Conservation (phyloP, 2,888 invertebrate genomes). For the Scrobipalpa atriplicella region DNA sequence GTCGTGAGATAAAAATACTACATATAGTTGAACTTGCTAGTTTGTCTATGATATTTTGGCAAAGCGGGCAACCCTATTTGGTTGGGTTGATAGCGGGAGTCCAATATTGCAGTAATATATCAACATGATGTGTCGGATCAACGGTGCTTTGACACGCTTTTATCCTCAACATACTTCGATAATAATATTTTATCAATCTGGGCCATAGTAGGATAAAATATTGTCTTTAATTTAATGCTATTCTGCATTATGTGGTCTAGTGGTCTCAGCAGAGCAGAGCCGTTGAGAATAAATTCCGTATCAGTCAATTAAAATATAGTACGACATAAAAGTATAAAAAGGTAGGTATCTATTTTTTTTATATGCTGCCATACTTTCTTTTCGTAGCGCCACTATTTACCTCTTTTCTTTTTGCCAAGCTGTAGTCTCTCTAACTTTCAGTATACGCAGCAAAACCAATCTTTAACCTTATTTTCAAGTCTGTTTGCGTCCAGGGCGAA, state of each 20-base stretch:
- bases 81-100: not conserved
- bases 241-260: too few relatives aligned
- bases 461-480: slow-evolving; percentile 18
- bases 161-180: slow-evolving; percentile 34
- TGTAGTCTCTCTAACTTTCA: not conserved
- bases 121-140: slow-evolving; percentile 27
- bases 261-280: too few relatives aligned
- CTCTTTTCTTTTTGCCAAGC: not conserved
- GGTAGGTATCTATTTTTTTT: too few relatives aligned
- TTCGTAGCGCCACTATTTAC: too few relatives aligned
- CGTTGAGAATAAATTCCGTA: too few relatives aligned
- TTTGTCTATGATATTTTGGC: not conserved
- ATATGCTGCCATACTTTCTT: too few relatives aligned
- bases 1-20: too few relatives aligned
- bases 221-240: too few relatives aligned
- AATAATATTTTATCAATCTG: not conserved
- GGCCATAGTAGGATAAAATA: too few relatives aligned
- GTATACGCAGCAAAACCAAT: not conserved
- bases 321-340: too few relatives aligned
- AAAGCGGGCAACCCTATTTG: not conserved
- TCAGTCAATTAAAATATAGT: too few relatives aligned
- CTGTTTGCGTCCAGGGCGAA: slow-evolving; percentile 17
- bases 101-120: slow-evolving; percentile 18
- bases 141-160: slow-evolving; percentile 37
- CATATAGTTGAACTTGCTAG: too few relatives aligned